Evolutionary conservation across 2,113 vertebrate genomes (phyloP).

Genomic region (Podilymbus podiceps): DNA sequence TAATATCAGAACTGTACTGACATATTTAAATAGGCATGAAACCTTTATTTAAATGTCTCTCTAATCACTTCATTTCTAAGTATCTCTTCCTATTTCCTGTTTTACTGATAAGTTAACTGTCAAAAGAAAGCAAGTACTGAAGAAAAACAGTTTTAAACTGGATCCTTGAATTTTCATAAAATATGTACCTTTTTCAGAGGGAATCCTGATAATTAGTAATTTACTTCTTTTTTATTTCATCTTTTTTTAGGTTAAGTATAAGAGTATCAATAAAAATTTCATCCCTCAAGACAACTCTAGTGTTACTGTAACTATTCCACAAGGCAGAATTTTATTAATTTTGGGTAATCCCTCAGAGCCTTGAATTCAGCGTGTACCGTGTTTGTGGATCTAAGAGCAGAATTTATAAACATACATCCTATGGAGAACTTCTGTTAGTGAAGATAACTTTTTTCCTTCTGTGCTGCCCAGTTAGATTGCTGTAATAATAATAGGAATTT

Average conservation of each 20-base stretch:
- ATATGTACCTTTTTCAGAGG: background rate
- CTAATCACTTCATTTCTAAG: background rate
- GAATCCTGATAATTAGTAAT: background rate
- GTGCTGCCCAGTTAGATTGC: background rate
- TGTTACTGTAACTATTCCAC: background rate
- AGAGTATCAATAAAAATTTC: background rate
- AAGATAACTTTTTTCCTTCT: background rate
- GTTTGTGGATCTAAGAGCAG: background rate
- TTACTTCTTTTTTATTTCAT: background rate
- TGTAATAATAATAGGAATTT: background rate
- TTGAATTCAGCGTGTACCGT: background rate
- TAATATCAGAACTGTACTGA: background rate
- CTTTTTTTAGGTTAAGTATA: background rate
- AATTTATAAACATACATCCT: background rate
- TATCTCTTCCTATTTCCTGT: background rate
- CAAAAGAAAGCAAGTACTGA: background rate
- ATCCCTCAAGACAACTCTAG: background rate
- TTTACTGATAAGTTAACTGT: background rate
- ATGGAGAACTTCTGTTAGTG: background rate
- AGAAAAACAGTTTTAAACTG: background rate
- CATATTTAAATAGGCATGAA: background rate
- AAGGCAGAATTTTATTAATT: background rate
- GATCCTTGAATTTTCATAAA: background rate
- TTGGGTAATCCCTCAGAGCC: background rate
- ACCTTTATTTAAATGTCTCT: background rate